Base-by-base conservation (phyloP, 2,113 vertebrate species). In the Saiga tatarica region DNA sequence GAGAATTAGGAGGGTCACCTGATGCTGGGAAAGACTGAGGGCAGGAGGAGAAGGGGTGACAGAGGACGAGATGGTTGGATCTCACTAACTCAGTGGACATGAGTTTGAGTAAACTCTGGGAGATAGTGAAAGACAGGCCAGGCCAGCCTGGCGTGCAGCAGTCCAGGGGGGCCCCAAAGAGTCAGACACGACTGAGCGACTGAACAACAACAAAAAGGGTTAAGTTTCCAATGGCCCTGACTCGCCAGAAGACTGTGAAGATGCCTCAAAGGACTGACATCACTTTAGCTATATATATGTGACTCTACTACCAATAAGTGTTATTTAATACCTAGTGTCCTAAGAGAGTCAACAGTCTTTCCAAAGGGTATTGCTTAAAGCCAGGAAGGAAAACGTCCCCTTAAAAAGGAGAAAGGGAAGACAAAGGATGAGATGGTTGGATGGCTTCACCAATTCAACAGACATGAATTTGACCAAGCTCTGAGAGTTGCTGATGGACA, bases 201-300 rank as follows among this genome's bases (percentile, higher is more conserved):
- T 42, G 36, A 76, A 26, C 23, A 76, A 2, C 36, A 42, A 42
- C 21, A 42, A 42, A 42, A 39, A 76, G 6, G 33, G 52, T 26
- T 50, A 78, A 79, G 62, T 50, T 81, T 89, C 36, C 64, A 30
- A 16, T 0, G 15, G 15, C 2, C 71, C 8, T 15, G 57, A 82
- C 57, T 23, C 13, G 4, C 87, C 12, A 83, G 23, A 26, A 83
- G 62, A 53, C 79, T 67, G 1, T n/a, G 42, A 91, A 91, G 33
- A 17, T 8, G 15, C 13, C 42, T 62, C 25, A n/a, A 11, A 60
- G 78, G 78, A 33, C 6, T 42, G 60, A 83, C 55, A 87, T 36
- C 11, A 33, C 36, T 55, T 89, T 16, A 74, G 26, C 6, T 2
- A 19, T 1, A 30, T 14, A 1, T 1, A 6, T 2, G 21, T 1